Percentiles rank a stretch among this genome's conserved stretches.
Evolutionary conservation across 2,797 vertebrate species (phyloP).

Genomic region (Sebastes elongatus): DNA sequence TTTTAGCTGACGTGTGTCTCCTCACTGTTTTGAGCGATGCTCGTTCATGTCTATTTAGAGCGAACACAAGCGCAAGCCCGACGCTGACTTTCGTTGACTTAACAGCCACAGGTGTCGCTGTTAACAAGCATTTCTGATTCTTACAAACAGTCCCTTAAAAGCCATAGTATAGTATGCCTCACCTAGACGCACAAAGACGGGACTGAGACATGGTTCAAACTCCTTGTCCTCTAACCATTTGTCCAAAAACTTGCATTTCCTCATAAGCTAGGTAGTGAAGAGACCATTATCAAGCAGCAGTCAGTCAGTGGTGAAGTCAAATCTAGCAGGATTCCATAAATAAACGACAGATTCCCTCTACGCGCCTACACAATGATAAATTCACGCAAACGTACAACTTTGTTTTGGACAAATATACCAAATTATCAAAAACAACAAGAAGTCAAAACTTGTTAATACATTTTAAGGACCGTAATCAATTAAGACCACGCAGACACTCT

Average conservation of each 20-base stretch:
- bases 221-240: no score
- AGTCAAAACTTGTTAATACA: no score
- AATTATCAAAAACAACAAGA: neutral
- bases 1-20: no score
- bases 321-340: neutral
- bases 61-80: accelerated
- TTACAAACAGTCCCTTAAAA: no score
- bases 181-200: neutral
- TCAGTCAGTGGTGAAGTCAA: neutral
- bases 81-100: no score
- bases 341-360: neutral
- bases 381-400: neutral
- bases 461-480: no score
- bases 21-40: no score
- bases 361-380: neutral
- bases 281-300: neutral
- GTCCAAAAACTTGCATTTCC: neutral
- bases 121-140: no score
- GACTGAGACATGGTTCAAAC: neutral
- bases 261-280: neutral
- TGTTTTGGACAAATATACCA: neutral
- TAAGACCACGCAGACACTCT: no score
- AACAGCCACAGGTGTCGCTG: no score
- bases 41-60: no score
- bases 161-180: neutral